Evolutionary conservation across 1,140 invertebrate genomes (phyloP), one percentile per base, ranked within the genome.

Genomic region (Cotesia vestalis): DNA sequence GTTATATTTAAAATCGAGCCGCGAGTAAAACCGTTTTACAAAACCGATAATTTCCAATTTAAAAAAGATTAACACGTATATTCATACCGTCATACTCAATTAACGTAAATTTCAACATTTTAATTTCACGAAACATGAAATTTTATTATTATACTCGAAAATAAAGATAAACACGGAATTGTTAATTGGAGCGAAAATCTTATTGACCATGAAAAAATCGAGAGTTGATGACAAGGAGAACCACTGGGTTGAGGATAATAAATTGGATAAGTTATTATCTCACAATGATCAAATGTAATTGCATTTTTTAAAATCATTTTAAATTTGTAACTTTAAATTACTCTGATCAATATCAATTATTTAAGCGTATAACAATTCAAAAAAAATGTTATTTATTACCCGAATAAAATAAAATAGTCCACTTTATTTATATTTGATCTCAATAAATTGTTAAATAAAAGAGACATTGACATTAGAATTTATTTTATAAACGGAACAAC

Each of bases 191-290:
- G 40, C 11, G 11, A 46, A 46, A 46, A 11, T 46, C 11, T 17
- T 12, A 51, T 64, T 27, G 34, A 27, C 38, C 53, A 68, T 68
- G 66, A 68, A 68, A 68, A 68, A 46, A n/a, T 55, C 14, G 55
- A 35, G 53, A 40, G 55, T 17, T 14, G 14, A 14, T 66, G 71
- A 83, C 71, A 79, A 81, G 75, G 79, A 81, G 59, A 83, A 82
- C 61, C 76, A 76, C 60, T 78, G 73, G 55, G 78, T 78, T 57
- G 73, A 64, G 63, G 75, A 34, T 3, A 3, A 67, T 67, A 11
- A 68, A 68, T 12, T 59, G 46, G 51, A 67, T 17, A 66, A 17
- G n/a, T 34, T 12, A 11, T 17, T 34, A 36, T 14, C 59, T 34
- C 40, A 34, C 0, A 68, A 60, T 68, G n/a, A 59, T 60, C 34